phyloP scores from a whole-genome alignment of 2,113 vertebrate genomes.

The Mormyrus lacerda region DNA sequence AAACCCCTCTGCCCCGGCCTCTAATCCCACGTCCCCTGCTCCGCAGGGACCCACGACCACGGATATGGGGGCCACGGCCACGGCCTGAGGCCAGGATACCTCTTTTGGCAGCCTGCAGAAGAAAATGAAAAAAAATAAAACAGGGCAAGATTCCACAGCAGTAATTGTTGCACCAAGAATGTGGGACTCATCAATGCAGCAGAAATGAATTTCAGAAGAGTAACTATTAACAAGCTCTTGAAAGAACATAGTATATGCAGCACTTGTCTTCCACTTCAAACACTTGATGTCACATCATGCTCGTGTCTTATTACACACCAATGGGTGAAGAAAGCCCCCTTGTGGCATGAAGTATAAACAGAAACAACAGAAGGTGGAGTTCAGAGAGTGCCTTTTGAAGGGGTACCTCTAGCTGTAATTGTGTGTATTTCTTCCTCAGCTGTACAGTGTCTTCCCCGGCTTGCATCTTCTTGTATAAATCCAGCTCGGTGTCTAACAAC shows the following conservation, averaged over 20 bases:
- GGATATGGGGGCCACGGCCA: conserved; percentile 66
- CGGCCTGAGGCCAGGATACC: not conserved
- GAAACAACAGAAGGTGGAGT: not conserved
- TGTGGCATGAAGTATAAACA: not conserved
- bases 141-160: not conserved
- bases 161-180: not conserved
- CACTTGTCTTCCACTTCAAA: not conserved
- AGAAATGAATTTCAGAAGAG: not conserved
- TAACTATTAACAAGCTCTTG: not conserved
- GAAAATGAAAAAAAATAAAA: not conserved
- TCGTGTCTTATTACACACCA: not conserved
- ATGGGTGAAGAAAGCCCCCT: not conserved
- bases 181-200: not conserved
- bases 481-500: conserved; percentile 89
- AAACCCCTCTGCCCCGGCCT: conserved; percentile 72
- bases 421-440: conserved; percentile 85
- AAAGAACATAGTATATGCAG: too few relatives aligned
- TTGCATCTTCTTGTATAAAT: conserved; percentile 95
- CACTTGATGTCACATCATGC: not conserved
- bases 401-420: conserved; percentile 85
- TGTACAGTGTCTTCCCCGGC: conserved; percentile 90
- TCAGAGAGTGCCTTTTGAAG: not conserved
- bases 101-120: conserved; percentile 6
- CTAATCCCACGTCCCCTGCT: conserved; percentile 74
- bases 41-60: conserved; percentile 71